A percentile compares a stretch with the other conserved stretches of the same genome.
These are phyloP conservation scores for Centropristis striata DNA, from an alignment of 2,113 vertebrate species.

Conservation along the genomic window DNA sequence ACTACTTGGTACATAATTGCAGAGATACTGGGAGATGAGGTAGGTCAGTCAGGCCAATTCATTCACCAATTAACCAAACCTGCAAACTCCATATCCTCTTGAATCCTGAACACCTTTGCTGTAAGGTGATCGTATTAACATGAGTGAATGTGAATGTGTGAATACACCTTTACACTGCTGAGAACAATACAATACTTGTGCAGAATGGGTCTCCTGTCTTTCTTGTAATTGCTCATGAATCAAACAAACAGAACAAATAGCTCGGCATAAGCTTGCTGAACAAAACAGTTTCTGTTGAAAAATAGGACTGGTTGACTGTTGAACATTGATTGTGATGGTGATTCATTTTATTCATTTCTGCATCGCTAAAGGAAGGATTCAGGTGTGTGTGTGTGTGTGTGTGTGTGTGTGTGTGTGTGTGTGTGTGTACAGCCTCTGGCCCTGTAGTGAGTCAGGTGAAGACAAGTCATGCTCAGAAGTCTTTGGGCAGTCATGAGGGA, in stretches of 20 bases:
- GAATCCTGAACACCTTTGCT: too few species aligned
- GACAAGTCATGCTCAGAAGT: not conserved
- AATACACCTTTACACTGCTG: not conserved
- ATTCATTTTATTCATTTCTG: conserved; percentile 31
- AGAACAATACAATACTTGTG: not conserved
- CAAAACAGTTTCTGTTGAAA: not conserved
- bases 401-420: conserved; percentile 1
- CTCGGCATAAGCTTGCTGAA: not conserved
- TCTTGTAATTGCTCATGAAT: not conserved
- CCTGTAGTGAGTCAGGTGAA: conserved; percentile 45
- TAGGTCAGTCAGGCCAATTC: too few species aligned
- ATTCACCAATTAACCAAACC: too few species aligned
- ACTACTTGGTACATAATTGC: too few species aligned
- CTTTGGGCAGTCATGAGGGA: conserved; percentile 13
- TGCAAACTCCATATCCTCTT: too few species aligned
- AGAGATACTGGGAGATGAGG: too few species aligned
- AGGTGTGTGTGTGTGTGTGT: not conserved
- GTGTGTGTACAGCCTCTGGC: conserved; percentile 19
- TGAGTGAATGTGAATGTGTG: not conserved
- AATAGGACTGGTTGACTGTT: conserved; percentile 1
- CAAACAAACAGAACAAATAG: not conserved
- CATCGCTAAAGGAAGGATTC: conserved; percentile 17
- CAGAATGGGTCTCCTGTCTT: too few species aligned
- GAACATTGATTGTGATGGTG: not conserved
- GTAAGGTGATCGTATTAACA: too few species aligned